A percentile compares a stretch with the other conserved stretches of the same genome.
phyloP scores from a whole-genome alignment of 2,113 vertebrate species.

The Varanus komodoensis region DNA sequence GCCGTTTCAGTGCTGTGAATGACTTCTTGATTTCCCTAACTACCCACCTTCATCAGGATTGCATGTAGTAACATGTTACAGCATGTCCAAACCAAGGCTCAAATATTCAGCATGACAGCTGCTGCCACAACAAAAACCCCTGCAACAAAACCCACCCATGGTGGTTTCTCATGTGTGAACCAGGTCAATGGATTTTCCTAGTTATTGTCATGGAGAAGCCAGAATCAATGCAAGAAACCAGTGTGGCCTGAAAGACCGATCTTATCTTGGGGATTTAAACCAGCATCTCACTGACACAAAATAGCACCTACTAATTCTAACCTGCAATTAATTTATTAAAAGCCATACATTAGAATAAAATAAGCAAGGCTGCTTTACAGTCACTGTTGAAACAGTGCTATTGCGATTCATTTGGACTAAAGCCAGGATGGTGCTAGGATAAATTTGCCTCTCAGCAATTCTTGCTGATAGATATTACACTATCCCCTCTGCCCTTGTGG shows the following conservation, averaged over 20 bases:
- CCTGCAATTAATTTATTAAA: conserved; percentile 37
- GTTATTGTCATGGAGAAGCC: not conserved
- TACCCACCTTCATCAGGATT: too few relatives aligned
- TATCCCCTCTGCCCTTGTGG: not conserved
- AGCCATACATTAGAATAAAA: conserved; percentile 53
- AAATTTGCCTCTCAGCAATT: conserved; percentile 20
- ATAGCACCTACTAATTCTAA: conserved; percentile 44
- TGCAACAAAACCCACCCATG: too few relatives aligned
- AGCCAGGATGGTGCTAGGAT: not conserved
- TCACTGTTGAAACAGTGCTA: not conserved
- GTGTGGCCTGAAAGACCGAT: conserved; percentile 36
- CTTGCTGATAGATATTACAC: not conserved
- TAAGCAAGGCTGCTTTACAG: conserved; percentile 34
- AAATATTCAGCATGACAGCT: too few relatives aligned
- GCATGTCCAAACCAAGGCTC: too few relatives aligned
- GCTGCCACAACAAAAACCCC: too few relatives aligned
- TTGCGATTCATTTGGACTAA: conserved; percentile 7
- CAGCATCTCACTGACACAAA: conserved; percentile 48
- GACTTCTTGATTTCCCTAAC: too few relatives aligned
- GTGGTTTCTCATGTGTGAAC: too few relatives aligned
- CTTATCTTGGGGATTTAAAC: conserved; percentile 49
- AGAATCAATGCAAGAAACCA: conserved; percentile 19
- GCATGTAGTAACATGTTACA: too few relatives aligned
- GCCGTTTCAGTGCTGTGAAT: too few relatives aligned
- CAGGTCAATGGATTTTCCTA: not conserved